Evolutionary conservation across 2,888 invertebrate species (phyloP).

Genomic region (Andrena flavipes): DNA sequence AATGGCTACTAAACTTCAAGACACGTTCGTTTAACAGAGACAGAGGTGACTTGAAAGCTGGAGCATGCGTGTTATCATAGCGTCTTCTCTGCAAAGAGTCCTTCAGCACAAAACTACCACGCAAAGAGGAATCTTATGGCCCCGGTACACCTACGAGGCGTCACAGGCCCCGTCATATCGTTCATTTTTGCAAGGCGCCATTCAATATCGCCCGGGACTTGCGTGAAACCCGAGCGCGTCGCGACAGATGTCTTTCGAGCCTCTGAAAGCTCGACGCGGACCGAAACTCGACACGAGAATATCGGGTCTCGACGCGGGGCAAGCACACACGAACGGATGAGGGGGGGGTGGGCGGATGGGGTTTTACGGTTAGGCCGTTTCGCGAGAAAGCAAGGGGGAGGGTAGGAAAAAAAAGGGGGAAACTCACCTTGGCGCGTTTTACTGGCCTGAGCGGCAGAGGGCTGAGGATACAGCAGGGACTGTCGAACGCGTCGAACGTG

Average conservation of each 20-base stretch:
- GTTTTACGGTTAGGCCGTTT: background rate
- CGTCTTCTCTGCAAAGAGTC: too few species aligned
- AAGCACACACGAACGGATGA: background rate
- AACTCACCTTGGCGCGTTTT: constrained; percentile 83
- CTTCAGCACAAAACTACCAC: too few species aligned
- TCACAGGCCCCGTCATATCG: constrained; percentile 6
- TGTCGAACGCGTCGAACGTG: constrained; percentile 83
- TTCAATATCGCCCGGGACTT: background rate
- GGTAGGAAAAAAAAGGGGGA: constrained; percentile 12
- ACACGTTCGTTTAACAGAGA: too few species aligned
- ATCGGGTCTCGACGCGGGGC: constrained; percentile 18
- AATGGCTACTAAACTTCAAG: too few species aligned
- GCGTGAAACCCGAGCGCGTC: constrained; percentile 20
- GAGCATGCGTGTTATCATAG: too few species aligned
- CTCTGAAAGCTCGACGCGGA: constrained; percentile 8
- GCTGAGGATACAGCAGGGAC: constrained; percentile 79
- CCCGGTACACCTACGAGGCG: too few species aligned
- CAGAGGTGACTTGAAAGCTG: too few species aligned
- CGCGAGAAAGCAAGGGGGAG: background rate
- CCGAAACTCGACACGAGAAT: constrained; percentile 30
- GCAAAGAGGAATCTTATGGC: too few species aligned
- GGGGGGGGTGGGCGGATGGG: background rate
- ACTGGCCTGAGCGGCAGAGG: constrained; percentile 79
- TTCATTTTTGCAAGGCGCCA: background rate
- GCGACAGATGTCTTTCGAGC: constrained; percentile 29